Conservation (phyloP, 2,113 vertebrate genomes). For the Dromaius novaehollandiae region DNA sequence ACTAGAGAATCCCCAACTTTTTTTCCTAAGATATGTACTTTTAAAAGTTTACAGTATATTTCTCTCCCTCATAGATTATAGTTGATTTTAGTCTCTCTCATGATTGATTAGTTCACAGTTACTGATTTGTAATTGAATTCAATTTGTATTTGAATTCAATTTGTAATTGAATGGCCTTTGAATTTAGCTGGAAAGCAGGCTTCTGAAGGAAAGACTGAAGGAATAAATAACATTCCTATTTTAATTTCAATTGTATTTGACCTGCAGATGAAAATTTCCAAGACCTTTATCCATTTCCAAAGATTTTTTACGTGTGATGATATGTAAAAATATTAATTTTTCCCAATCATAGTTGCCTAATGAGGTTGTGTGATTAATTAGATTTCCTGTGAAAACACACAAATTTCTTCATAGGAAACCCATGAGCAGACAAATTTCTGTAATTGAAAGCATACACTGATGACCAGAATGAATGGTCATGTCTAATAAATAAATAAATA, state of each 20-base stretch:
- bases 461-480: not conserved
- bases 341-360: not conserved
- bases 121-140: not conserved
- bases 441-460: not conserved
- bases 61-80: not conserved
- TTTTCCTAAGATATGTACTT: not conserved
- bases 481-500: not conserved
- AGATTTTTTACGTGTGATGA: not conserved
- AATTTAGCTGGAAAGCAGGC: not conserved
- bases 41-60: not conserved
- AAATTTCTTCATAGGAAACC: not conserved
- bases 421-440: not conserved
- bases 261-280: not conserved
- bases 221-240: not conserved
- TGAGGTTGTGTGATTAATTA: not conserved
- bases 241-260: not conserved
- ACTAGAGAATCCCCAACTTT: accelerated
- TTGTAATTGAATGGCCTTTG: not conserved
- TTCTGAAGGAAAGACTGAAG: not conserved
- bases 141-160: not conserved
- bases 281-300: not conserved
- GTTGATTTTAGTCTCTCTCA: not conserved
- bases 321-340: not conserved
- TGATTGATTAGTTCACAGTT: not conserved
- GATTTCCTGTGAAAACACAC: not conserved